phyloP scores from a whole-genome alignment of 2,797 vertebrate species.

The Tenualosa thibaudeaui region DNA sequence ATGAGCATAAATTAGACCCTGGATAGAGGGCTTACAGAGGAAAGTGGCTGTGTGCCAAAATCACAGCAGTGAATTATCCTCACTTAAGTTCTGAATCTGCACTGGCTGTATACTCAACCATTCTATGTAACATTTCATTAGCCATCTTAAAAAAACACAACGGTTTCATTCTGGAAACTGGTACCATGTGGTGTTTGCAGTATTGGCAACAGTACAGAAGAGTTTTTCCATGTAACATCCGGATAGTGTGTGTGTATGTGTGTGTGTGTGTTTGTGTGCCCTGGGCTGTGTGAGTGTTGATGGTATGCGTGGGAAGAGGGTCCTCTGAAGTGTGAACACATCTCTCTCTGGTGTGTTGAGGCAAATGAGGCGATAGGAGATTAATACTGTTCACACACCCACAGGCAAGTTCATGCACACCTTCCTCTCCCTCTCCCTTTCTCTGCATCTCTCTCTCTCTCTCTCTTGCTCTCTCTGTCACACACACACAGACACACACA shows the following conservation, averaged over 20 bases:
- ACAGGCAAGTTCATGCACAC: background rate
- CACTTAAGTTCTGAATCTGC: background rate
- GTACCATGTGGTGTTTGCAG: background rate
- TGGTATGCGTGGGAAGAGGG: background rate
- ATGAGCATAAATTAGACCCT: background rate
- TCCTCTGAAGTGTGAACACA: background rate
- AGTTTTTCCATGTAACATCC: background rate
- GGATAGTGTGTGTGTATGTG: background rate
- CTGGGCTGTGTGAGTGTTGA: background rate
- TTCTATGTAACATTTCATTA: slow-evolving; percentile 8
- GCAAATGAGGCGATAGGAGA: slow-evolving; percentile 6
- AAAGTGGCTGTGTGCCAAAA: background rate
- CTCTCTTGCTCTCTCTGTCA: background rate
- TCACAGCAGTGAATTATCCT: background rate
- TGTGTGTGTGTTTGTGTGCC: background rate
- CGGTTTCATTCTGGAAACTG: background rate
- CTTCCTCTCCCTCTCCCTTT: background rate
- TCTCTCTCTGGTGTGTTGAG: background rate
- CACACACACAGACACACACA: background rate
- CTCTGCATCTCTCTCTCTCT: slow-evolving; percentile 9
- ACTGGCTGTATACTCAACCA: background rate
- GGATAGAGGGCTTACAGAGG: background rate
- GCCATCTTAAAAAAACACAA: background rate
- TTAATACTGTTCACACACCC: background rate
- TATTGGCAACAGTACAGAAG: background rate